Conservation (phyloP, 1,140 invertebrate species). For the Drosophila bocqueti region DNA sequence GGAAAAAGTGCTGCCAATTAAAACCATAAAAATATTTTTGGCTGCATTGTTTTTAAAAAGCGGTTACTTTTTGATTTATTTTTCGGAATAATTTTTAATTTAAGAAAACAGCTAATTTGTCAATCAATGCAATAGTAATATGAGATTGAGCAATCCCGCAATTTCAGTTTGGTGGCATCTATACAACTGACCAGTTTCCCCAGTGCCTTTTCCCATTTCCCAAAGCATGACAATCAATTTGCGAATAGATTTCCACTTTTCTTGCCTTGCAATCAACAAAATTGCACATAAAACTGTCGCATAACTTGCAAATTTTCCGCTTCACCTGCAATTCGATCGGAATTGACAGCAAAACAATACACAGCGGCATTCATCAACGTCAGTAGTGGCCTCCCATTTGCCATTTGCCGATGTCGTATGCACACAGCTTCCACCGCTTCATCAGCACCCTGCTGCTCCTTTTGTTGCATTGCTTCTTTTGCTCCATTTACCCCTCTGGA, state of each 20-base stretch:
- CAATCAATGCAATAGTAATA: not conserved
- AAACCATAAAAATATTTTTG: not conserved
- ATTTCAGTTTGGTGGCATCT: not conserved
- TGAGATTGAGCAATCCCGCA: too few species aligned
- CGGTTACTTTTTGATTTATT: constrained; percentile 17
- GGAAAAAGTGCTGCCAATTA: not conserved
- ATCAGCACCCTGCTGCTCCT: constrained; percentile 10
- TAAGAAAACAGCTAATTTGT: not conserved
- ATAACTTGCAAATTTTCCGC: constrained; percentile 80
- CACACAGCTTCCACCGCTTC: constrained; percentile 36
- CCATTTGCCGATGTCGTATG: constrained; percentile 63
- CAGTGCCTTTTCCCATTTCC: not conserved
- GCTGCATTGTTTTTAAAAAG: not conserved
- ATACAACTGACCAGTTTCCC: not conserved
- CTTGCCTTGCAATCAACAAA: constrained; percentile 17
- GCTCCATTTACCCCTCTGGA: constrained; percentile 1
- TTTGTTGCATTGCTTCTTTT: constrained; percentile 1
- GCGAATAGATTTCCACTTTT: constrained; percentile 27
- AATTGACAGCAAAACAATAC: constrained; percentile 80
- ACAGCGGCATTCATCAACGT: constrained; percentile 81
- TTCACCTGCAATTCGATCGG: constrained; percentile 74
- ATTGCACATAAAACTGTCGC: constrained; percentile 63
- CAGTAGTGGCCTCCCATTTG: constrained; percentile 49
- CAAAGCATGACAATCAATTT: constrained; percentile 46
- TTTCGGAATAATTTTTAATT: too few species aligned